Evolutionary conservation across 1,140 invertebrate genomes (phyloP).

Genomic region (Antheraea pernyi): DNA sequence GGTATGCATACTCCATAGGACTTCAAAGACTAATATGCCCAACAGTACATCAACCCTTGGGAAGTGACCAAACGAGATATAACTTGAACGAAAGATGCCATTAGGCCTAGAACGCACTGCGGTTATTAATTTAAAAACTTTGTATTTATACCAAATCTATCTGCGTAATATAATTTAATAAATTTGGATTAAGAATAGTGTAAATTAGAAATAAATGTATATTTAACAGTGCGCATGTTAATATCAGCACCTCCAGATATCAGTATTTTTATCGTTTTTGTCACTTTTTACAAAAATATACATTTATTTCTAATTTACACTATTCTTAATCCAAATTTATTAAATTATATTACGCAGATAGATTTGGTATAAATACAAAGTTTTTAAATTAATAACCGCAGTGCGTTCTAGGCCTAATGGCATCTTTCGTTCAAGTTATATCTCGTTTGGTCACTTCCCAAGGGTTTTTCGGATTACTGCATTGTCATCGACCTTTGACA

Average conservation of each 20-base stretch:
- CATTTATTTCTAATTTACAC: too few relatives aligned
- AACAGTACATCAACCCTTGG: neutral
- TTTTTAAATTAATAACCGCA: neutral
- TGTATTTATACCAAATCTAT: neutral
- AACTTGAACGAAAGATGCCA: neutral
- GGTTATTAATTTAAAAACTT: neutral
- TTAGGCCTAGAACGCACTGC: neutral
- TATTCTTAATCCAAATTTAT: too few relatives aligned
- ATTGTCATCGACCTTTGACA: too few relatives aligned
- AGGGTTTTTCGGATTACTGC: neutral
- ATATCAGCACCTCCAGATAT: too few relatives aligned
- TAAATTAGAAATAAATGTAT: too few relatives aligned
- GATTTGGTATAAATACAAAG: neutral
- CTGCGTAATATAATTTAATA: too few relatives aligned
- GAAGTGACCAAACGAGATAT: neutral
- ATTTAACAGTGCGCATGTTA: too few relatives aligned
- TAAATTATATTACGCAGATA: neutral
- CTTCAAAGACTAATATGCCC: neutral
- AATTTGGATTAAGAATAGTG: too few relatives aligned
- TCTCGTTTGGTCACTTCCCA: neutral
- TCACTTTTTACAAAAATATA: too few relatives aligned
- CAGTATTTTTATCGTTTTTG: too few relatives aligned
- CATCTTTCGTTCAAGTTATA: neutral
- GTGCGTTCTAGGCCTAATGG: neutral
- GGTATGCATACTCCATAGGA: neutral